These are phyloP conservation scores for Microtus montanus DNA, from an alignment of 2,113 vertebrate species.

Conservation along the genomic window DNA sequence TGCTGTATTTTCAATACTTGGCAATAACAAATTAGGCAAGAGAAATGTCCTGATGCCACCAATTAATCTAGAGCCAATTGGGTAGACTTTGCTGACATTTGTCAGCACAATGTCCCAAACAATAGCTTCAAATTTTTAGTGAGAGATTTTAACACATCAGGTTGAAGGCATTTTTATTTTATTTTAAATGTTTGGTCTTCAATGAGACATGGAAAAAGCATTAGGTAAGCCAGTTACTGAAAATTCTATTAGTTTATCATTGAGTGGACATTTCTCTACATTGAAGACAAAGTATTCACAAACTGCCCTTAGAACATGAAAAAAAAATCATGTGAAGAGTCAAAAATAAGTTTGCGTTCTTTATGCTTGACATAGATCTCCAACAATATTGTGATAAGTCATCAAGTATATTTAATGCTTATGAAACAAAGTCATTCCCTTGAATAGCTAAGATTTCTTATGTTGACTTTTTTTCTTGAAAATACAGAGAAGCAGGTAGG, in stretches of 20 bases:
- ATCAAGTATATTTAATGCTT: conserved; percentile 75
- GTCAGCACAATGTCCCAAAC: conserved; percentile 2
- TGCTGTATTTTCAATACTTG: conserved; percentile 32
- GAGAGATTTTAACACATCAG: conserved; percentile 45
- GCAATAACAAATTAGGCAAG: not conserved
- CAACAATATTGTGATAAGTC: conserved; percentile 77
- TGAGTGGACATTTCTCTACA: conserved; percentile 52
- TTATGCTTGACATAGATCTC: conserved; percentile 72
- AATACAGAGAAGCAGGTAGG: conserved; percentile 84
- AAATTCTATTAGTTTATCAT: conserved; percentile 63
- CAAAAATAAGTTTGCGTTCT: conserved; percentile 76
- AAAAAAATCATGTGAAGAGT: conserved; percentile 62
- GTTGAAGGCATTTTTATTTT: not conserved
- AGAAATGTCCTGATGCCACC: conserved; percentile 11
- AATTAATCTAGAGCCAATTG: conserved; percentile 13
- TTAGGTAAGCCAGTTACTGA: conserved; percentile 57
- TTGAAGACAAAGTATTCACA: conserved; percentile 61
- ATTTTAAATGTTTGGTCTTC: not conserved
- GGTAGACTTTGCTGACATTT: conserved; percentile 1
- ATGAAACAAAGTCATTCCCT: conserved; percentile 80
- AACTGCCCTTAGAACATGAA: conserved; percentile 66
- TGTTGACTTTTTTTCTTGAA: conserved; percentile 83
- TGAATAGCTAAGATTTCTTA: conserved; percentile 80
- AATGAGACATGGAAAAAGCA: conserved; percentile 50
- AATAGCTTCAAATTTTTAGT: conserved; percentile 33